Percentiles rank a stretch among this genome's conserved stretches.
Conservation (phyloP, 2,888 invertebrate genomes). For the Cheilosia pagana region DNA sequence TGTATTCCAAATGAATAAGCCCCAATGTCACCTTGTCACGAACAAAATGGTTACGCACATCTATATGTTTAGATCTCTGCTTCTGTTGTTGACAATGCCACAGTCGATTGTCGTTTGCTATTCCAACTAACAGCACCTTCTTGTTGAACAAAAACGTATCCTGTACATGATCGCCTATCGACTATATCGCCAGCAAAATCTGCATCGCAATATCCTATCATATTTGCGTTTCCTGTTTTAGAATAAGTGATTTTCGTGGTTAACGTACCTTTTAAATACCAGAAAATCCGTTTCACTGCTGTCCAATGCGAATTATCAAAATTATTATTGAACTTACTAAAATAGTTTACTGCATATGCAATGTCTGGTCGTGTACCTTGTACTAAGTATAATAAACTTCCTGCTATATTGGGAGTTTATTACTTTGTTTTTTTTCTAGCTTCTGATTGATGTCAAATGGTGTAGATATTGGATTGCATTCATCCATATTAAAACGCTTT, state of each 20-base stretch:
- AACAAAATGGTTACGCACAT: background rate
- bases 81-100: slow-evolving; percentile 33
- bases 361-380: slow-evolving; percentile 39
- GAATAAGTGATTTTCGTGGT: background rate
- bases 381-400: slow-evolving; percentile 70
- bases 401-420: slow-evolving; percentile 2
- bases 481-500: slow-evolving; percentile 20
- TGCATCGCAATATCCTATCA: too few species aligned
- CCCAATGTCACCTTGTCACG: background rate
- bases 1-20: background rate
- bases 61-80: slow-evolving; percentile 32
- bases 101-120: too few species aligned
- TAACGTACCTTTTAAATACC: slow-evolving; percentile 5
- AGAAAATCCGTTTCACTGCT: slow-evolving; percentile 13
- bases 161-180: too few species aligned
- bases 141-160: too few species aligned
- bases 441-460: background rate
- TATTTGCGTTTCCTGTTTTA: too few species aligned
- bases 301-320: slow-evolving; percentile 26
- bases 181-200: too few species aligned
- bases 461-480: background rate
- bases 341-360: too few species aligned
- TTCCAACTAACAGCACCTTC: too few species aligned
- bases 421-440: background rate
- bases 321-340: slow-evolving; percentile 22